phyloP scores from a whole-genome alignment of 2,888 invertebrate species.

The Pollenia amentaria region DNA sequence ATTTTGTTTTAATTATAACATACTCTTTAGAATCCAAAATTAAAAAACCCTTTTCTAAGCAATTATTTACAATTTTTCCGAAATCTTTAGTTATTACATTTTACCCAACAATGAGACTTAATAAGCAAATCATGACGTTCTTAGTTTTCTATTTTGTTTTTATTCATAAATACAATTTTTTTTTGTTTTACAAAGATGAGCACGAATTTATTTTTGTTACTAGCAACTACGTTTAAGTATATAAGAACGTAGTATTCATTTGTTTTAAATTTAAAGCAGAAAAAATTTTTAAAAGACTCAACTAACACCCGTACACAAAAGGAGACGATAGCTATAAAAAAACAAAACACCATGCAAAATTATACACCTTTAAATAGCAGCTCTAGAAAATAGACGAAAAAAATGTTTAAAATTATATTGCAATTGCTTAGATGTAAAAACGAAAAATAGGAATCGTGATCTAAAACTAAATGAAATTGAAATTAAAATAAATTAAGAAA shows the following conservation, averaged over 20 bases:
- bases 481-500: slow-evolving; percentile 56
- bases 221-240: slow-evolving; percentile 13
- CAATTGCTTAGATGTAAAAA: slow-evolving; percentile 19
- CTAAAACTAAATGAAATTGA: slow-evolving; percentile 61
- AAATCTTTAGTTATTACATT: too few relatives aligned
- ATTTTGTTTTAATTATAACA: too few relatives aligned
- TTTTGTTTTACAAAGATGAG: slow-evolving; percentile 64
- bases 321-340: slow-evolving; percentile 11
- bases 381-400: slow-evolving; percentile 47
- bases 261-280: slow-evolving; percentile 52
- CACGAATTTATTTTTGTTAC: slow-evolving; percentile 62
- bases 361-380: slow-evolving; percentile 35
- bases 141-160: slow-evolving; percentile 42
- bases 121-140: slow-evolving; percentile 71
- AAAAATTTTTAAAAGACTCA: not conserved
- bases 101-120: not conserved
- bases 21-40: too few relatives aligned
- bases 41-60: too few relatives aligned
- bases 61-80: too few relatives aligned
- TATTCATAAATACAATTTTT: slow-evolving; percentile 38
- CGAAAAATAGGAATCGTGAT: slow-evolving; percentile 57
- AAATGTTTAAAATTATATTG: slow-evolving; percentile 14
- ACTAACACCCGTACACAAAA: slow-evolving; percentile 43
- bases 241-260: slow-evolving; percentile 49
- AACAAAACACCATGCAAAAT: slow-evolving; percentile 27